These are phyloP conservation scores for Sminthurinus aureus DNA, from an alignment of 2,888 invertebrate genomes.

Conservation along the genomic window DNA sequence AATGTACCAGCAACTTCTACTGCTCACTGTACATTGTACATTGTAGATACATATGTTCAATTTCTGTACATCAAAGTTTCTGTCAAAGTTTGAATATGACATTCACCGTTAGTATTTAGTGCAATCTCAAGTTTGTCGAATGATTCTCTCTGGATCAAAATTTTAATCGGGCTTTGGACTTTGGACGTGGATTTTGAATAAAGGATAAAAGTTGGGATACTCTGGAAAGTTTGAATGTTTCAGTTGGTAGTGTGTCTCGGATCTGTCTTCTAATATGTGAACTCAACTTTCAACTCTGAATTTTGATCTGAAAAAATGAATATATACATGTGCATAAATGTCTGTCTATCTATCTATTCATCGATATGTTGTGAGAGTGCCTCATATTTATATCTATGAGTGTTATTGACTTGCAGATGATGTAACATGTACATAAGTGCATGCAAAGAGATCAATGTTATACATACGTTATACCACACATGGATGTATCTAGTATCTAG, in stretches of 20 bases:
- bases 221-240: constrained; percentile 4
- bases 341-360: neutral
- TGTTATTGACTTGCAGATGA: no score
- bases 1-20: no score
- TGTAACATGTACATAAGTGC: no score
- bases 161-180: neutral
- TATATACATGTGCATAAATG: neutral
- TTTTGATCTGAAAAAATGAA: neutral
- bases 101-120: no score
- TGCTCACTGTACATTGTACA: no score
- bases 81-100: no score
- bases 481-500: neutral
- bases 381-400: no score
- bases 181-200: neutral
- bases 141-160: neutral
- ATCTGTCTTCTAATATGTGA: neutral
- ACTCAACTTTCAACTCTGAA: neutral
- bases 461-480: neutral
- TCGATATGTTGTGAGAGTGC: no score
- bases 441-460: neutral
- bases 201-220: neutral
- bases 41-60: no score
- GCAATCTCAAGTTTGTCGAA: no score
- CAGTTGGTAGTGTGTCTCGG: neutral
- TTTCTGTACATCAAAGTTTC: no score